These are phyloP conservation scores for Crossocerus cetratus DNA, from an alignment of 2,888 invertebrate species.

Conservation along the genomic window DNA sequence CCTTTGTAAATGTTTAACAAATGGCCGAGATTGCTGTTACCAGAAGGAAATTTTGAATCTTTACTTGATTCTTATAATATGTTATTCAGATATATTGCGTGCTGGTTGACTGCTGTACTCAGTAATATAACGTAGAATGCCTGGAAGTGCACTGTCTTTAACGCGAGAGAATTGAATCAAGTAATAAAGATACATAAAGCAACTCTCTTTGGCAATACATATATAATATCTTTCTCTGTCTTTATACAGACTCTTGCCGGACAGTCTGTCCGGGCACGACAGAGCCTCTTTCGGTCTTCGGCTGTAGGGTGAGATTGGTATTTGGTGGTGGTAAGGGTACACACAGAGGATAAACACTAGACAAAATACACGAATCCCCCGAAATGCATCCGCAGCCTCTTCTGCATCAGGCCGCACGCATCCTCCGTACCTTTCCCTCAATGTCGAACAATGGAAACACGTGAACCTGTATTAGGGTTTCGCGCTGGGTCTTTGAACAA, in stretches of 20 bases:
- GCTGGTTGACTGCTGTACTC: slow-evolving; percentile 29
- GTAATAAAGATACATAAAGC: slow-evolving; percentile 49
- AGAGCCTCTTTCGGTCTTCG: slow-evolving; percentile 66
- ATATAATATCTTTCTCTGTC: slow-evolving; percentile 29
- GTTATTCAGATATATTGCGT: slow-evolving; percentile 25
- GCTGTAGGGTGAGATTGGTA: slow-evolving; percentile 67
- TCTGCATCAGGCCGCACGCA: slow-evolving; percentile 40
- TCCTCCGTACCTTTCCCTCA: slow-evolving; percentile 57
- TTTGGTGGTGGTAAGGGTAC: slow-evolving; percentile 77
- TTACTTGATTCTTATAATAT: slow-evolving; percentile 25
- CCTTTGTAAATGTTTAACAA: slow-evolving; percentile 56
- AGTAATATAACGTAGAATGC: slow-evolving; percentile 43
- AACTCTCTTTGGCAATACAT: slow-evolving; percentile 55
- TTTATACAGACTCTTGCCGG: slow-evolving; percentile 43
- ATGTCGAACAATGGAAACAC: slow-evolving; percentile 57
- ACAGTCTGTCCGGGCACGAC: slow-evolving; percentile 58
- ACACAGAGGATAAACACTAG: slow-evolving; percentile 94
- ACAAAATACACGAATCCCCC: slow-evolving; percentile 88
- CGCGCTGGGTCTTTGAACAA: neutral
- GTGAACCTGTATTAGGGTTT: neutral
- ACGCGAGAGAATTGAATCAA: slow-evolving; percentile 51
- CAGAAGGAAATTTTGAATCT: slow-evolving; percentile 55
- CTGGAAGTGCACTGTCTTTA: slow-evolving; percentile 35
- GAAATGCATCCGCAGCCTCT: slow-evolving; percentile 68
- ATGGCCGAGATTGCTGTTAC: slow-evolving; percentile 56